Conservation (phyloP, 2,113 vertebrate genomes). For the Ranitomeya imitator region DNA sequence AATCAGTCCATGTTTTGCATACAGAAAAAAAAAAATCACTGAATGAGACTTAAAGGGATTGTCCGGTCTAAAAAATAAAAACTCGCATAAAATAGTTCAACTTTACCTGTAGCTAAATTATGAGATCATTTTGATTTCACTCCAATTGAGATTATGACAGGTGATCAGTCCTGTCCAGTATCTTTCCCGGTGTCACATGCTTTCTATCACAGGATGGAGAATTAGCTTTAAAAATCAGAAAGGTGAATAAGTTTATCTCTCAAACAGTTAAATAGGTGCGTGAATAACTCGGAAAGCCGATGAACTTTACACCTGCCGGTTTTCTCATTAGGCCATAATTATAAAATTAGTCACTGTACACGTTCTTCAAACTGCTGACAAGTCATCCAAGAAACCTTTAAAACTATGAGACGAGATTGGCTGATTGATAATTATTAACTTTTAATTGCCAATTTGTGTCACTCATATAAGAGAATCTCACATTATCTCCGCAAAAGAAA, state of each 20-base stretch:
- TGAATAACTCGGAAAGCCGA: conserved; percentile 15
- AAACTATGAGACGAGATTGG: conserved; percentile 12
- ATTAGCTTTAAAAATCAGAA: conserved; percentile 7
- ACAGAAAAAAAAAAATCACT: too few species aligned
- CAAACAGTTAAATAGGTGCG: conserved; percentile 31
- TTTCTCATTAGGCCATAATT: conserved; percentile 51
- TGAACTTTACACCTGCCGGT: conserved; percentile 47
- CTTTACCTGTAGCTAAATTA: background rate
- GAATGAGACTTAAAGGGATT: too few species aligned
- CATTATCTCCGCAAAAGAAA: background rate
- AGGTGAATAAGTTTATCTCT: conserved; percentile 52
- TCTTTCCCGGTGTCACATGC: background rate
- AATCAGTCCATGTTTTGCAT: too few species aligned
- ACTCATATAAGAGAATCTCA: background rate
- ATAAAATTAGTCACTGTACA: background rate
- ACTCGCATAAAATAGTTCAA: background rate
- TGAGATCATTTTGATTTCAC: background rate
- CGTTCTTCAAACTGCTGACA: conserved; percentile 21
- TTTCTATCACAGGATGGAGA: conserved; percentile 1
- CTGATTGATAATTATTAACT: conserved; percentile 54
- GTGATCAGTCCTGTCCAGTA: background rate
- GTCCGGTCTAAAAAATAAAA: too few species aligned
- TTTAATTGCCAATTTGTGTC: conserved; percentile 9
- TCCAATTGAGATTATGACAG: background rate
- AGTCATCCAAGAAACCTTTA: conserved; percentile 35